Base-by-base conservation (phyloP, 2,888 invertebrate species). In the Xestia c-nigrum region DNA sequence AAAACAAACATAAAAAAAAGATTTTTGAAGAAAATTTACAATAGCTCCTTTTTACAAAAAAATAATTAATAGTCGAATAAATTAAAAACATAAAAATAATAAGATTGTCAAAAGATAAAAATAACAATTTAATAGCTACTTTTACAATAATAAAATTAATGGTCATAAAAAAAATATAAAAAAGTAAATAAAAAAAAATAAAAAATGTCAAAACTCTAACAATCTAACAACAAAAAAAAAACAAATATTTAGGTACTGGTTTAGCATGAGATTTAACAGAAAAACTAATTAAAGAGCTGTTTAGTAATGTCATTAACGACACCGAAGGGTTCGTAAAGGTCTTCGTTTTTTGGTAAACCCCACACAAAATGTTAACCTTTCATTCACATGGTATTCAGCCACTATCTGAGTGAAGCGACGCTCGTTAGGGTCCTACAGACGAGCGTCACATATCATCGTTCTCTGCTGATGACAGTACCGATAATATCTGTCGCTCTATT, bases 371-470 rank as follows among this genome's bases (percentile, higher is more conserved):
- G 4, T n/a, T 19, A 47, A 59, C 16, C 12, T 31, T 61, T 43
- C n/a, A 47, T 59, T 24, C 38, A 47, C 21, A 74, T 31, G 19
- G 43, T 38, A 52, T 74, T 52, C 14, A 52, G 40, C n/a, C 14
- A 65, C 38, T 19, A 31, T 16, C 19, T 64, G 24, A 43, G 7
- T 77, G 40, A 64, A 21, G 19, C 19, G 31, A 24, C 16, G 24
- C 77, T 77, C 78, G 52, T 77, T 78, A 77, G 46, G 43, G 19
- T 21, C 9, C 24, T 61, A 3, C 38, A 63, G 61, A 70, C 38
- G 63, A 40, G 52, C 46, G 46, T 16, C 63, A 70, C 78, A 77
- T 77, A 77, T 63, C 63, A 55, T 16, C 76, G 59, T 16, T 52
- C 40, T 47, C 55, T 55, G 71, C 31, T 71, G 71, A 71, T 71